Percentiles rank a stretch among this genome's conserved stretches.
These are phyloP conservation scores for Grallaria varia DNA, from an alignment of 2,113 vertebrate genomes.

Conservation along the genomic window DNA sequence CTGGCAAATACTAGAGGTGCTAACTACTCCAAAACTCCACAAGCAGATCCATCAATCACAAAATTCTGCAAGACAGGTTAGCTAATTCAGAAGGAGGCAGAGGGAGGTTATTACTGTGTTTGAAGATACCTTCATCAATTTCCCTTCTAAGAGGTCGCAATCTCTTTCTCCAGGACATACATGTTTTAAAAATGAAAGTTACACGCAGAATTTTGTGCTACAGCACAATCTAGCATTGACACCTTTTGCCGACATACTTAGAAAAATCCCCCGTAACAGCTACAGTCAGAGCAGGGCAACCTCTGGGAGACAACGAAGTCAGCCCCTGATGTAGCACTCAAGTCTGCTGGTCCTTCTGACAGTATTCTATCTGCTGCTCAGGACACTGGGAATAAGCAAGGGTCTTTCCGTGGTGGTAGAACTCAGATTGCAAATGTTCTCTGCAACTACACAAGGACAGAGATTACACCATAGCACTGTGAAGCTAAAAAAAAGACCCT, in stretches of 20 bases:
- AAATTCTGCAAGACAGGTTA: background rate
- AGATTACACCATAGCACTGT: background rate
- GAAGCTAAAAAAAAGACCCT: background rate
- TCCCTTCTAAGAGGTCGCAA: background rate
- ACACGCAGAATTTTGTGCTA: background rate
- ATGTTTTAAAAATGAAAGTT: background rate
- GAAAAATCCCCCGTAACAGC: background rate
- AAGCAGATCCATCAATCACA: background rate
- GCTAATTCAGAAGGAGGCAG: background rate
- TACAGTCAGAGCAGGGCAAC: background rate
- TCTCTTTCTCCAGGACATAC: background rate
- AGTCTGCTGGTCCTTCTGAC: background rate
- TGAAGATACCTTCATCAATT: background rate
- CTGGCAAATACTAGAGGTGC: background rate
- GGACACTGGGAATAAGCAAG: background rate
- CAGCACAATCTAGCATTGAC: background rate
- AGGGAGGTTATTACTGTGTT: background rate
- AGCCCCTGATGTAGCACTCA: background rate
- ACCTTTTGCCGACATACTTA: background rate
- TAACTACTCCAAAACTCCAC: background rate
- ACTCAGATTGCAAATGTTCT: background rate
- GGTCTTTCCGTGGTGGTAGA: background rate
- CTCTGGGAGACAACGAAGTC: background rate
- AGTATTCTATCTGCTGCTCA: background rate
- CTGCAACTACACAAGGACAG: background rate